Evolutionary conservation across 2,113 vertebrate species (phyloP), one percentile per base, ranked within the genome.

Genomic region (Lichenostomus cassidix): DNA sequence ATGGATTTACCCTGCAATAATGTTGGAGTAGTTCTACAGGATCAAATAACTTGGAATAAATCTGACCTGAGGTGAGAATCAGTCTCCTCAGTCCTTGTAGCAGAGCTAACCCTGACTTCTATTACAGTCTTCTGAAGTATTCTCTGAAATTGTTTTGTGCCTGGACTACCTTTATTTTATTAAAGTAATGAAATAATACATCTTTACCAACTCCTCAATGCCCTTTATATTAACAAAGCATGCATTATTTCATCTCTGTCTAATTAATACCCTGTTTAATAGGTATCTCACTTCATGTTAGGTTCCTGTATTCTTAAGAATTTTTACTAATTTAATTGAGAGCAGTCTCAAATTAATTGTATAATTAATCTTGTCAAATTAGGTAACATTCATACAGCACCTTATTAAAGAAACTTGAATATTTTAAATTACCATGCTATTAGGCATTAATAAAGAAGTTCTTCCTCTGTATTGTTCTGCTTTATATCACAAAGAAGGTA

Each of bases 311-410:
- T 96, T 97, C 97, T 97, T 97, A 97, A 98, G 97, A 97, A 96
- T 97, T 98, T 98, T 97, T 97, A 96, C 97, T 98, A 98, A 98
- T 98, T 98, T 98, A 98, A 98, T 98, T 98, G 98, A 98, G 97
- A 98, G 96, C 96, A 96, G 95, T 97, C 98, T 98, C 97, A 98
- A 98, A 98, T 98, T 98, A 98, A 98, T 98, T 98, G 98, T 98
- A 98, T 98, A 98, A 98, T 98, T 98, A 98, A 98, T 98, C 98
- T 98, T 98, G 98, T 98, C 98, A 98, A 98, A 98, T 98, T 98
- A 98, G 97, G 98, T 97, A 98, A 97, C 98, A 98, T 98, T 98
- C 95, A 97, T 98, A 97, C 93, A 96, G 97, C 97, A 97, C 96
- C 97, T 98, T 98, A 98, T 98, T 98, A 98, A 98, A 97, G 94